Percentiles rank a stretch among this genome's conserved stretches.
phyloP scores from a whole-genome alignment of 92 coral and sea anemone genomes.

The Phymanthus crucifer region DNA sequence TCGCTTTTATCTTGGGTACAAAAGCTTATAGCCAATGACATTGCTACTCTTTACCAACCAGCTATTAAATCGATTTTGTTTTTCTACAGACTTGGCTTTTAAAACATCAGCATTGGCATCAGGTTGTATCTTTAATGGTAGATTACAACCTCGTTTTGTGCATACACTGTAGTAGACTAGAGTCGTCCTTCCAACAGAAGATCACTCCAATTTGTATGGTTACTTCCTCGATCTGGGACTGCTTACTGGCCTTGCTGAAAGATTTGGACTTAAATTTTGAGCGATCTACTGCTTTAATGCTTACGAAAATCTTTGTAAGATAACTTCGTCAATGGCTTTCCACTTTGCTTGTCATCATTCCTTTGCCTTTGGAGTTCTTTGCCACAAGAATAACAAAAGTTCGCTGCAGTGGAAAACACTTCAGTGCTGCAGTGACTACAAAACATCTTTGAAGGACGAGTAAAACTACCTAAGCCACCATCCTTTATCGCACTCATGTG shows the following conservation, averaged over 20 bases:
- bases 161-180: constrained; percentile 1
- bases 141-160: constrained; percentile 38
- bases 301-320: not conserved
- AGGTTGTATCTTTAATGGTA: constrained; percentile 17
- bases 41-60: constrained; percentile 31
- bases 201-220: constrained; percentile 32
- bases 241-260: not conserved
- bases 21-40: constrained; percentile 32
- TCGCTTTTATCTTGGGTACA: constrained; percentile 40
- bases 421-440: too few species aligned
- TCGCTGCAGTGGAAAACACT: too few species aligned
- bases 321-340: not conserved
- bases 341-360: too few species aligned
- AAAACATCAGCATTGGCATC: not conserved
- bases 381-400: too few species aligned
- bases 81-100: not conserved
- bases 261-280: not conserved
- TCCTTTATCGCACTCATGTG: too few species aligned
- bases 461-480: too few species aligned
- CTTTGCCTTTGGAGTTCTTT: too few species aligned
- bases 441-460: too few species aligned
- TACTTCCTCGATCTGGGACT: not conserved
- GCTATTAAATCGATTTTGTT: constrained; percentile 40
- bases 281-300: not conserved
- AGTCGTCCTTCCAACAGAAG: constrained; percentile 35